phyloP scores from a whole-genome alignment of 2,113 vertebrate species.

The cattle (Bos taurus) region ARS-UCD2.0 NC_037333.1:61121501-61122000 shows the following conservation, averaged over 20 bases:
- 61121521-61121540: neutral
- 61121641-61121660: neutral
- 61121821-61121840: neutral
- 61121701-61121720: neutral
- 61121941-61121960: neutral
- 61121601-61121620: neutral
- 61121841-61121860: neutral
- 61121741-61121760: neutral
- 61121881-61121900: neutral
- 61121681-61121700: neutral
- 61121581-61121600: neutral
- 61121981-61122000: neutral
- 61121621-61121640: neutral
- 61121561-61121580: neutral
- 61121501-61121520: neutral
- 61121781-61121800: neutral
- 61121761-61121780: neutral
- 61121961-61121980: neutral
- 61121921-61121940: no score
- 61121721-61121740: neutral
- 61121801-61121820: neutral
- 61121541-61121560: neutral
- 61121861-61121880: neutral
- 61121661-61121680: neutral
- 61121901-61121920: neutral